Evolutionary conservation across 2,113 vertebrate genomes (phyloP).

Genomic region (Sialia sialis): DNA sequence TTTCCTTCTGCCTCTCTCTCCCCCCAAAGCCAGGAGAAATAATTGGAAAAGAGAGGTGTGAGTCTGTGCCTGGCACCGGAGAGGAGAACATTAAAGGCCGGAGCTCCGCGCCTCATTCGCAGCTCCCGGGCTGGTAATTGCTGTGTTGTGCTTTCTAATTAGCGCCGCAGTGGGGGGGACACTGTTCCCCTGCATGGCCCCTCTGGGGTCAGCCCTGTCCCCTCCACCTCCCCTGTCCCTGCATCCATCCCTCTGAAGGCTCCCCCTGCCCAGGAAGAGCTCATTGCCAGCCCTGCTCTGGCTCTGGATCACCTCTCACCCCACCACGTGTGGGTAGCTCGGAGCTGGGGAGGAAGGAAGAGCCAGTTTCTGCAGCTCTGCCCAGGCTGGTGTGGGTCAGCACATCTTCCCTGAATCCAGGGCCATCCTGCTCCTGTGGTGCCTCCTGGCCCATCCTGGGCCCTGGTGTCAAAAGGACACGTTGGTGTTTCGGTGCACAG

Average conservation of each 20-base stretch:
- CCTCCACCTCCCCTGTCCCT: background rate
- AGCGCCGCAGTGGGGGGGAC: conserved; percentile 70
- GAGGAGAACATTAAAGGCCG: conserved; percentile 67
- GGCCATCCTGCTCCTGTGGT: background rate
- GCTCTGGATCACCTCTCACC: rapidly evolving
- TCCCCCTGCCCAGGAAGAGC: background rate
- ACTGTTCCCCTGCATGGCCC: background rate
- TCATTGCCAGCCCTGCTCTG: rapidly evolving
- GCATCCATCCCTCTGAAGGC: background rate
- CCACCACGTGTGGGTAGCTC: rapidly evolving
- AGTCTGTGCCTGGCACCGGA: conserved; percentile 54
- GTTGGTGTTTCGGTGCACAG: rapidly evolving
- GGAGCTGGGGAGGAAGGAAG: background rate
- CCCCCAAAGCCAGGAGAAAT: conserved; percentile 59
- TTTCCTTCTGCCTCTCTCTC: background rate
- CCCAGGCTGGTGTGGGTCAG: background rate
- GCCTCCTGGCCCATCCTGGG: background rate
- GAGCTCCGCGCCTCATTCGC: conserved; percentile 69
- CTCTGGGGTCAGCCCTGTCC: background rate
- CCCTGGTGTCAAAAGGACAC: rapidly evolving
- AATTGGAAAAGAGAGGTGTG: conserved; percentile 81
- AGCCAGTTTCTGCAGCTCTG: background rate
- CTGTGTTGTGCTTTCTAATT: conserved; percentile 80
- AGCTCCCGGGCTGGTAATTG: conserved; percentile 77
- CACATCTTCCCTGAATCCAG: rapidly evolving